Evolutionary conservation across 2,797 vertebrate species (phyloP).

Genomic region (Hafferia zeledoni): DNA sequence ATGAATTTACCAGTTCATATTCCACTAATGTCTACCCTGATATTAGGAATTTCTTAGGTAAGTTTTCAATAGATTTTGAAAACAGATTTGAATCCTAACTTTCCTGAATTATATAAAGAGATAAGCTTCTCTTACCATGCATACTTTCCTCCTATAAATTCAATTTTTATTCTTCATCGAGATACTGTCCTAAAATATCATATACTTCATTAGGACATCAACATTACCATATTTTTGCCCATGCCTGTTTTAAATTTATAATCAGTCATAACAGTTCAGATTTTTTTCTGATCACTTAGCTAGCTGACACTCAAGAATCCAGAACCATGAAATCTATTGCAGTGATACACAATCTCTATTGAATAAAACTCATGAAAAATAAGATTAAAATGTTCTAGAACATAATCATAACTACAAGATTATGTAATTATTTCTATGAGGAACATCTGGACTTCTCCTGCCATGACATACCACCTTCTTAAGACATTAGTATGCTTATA

Average conservation of each 20-base stretch:
- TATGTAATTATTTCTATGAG: background rate
- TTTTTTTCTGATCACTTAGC: background rate
- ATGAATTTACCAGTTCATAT: background rate
- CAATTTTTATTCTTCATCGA: background rate
- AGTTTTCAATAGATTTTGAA: background rate
- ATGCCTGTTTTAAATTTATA: background rate
- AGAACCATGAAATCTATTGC: background rate
- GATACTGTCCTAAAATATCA: background rate
- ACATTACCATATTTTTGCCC: background rate
- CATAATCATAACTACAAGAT: background rate
- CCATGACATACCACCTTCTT: background rate
- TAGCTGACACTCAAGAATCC: background rate
- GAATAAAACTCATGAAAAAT: background rate
- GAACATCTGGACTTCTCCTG: background rate
- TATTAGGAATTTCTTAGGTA: background rate
- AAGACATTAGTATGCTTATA: background rate
- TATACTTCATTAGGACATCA: background rate
- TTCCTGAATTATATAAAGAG: background rate
- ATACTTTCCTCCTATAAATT: background rate
- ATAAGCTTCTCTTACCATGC: background rate
- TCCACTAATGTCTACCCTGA: background rate
- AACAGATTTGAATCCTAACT: background rate
- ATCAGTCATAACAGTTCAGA: background rate
- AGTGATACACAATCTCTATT: background rate
- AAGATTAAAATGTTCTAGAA: background rate